A percentile compares a stretch with the other conserved stretches of the same genome.
phyloP scores from a whole-genome alignment of 1,140 invertebrate species.

The Onthophagus taurus region DNA sequence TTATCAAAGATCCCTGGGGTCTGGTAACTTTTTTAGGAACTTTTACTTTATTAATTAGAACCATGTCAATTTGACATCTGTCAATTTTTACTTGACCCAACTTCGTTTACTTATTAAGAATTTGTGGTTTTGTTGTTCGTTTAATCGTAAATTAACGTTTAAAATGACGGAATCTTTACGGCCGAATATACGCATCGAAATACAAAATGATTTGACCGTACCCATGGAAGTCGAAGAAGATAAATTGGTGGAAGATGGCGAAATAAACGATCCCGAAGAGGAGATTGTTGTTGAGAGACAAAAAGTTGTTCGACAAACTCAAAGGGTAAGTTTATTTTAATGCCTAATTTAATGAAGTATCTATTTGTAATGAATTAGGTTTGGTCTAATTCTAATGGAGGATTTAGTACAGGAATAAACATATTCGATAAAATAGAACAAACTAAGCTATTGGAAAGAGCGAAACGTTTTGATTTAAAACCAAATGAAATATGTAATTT shows the following conservation, averaged over 20 bases:
- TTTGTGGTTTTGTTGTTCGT: background rate
- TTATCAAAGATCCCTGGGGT: background rate
- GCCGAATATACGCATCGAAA: conserved; percentile 36
- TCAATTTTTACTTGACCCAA: too few species aligned
- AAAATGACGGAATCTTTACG: conserved; percentile 11
- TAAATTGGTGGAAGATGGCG: conserved; percentile 35
- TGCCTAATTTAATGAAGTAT: background rate
- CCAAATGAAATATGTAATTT: conserved; percentile 42
- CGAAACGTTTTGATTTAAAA: conserved; percentile 58
- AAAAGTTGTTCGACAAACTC: background rate
- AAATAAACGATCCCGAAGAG: conserved; percentile 40
- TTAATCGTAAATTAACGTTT: background rate
- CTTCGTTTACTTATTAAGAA: background rate
- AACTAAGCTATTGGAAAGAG: conserved; percentile 54
- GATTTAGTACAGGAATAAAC: conserved; percentile 47
- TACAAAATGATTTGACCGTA: conserved; percentile 28
- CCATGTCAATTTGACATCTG: background rate
- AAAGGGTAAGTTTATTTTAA: background rate
- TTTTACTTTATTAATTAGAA: background rate
- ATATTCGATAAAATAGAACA: conserved; percentile 54
- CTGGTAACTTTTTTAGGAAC: background rate
- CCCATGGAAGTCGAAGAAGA: conserved; percentile 32
- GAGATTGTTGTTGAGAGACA: conserved; percentile 9
- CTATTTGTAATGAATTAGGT: conserved; percentile 29
- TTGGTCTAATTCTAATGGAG: conserved; percentile 41